Percentiles rank a stretch among this genome's conserved stretches.
Evolutionary conservation across 2,113 vertebrate genomes (phyloP).

Genomic region (Chunga burmeisteri): DNA sequence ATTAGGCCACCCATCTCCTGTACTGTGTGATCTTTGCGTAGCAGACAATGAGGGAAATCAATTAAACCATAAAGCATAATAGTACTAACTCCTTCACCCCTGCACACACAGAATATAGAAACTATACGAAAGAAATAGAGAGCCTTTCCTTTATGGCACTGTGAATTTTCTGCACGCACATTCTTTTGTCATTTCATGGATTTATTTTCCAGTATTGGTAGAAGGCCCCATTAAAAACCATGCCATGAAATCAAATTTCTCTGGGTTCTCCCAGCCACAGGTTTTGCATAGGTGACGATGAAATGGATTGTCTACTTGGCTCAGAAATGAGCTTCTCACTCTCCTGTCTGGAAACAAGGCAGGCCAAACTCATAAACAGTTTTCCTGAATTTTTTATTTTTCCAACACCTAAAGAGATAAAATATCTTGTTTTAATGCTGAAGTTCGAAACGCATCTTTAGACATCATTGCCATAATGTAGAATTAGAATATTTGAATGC

Average conservation of each 20-base stretch:
- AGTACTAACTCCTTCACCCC: background rate
- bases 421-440: background rate
- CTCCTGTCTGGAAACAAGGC: background rate
- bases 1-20: background rate
- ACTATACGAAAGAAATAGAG: fast-evolving
- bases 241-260: background rate
- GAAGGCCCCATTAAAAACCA: background rate
- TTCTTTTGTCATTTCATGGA: background rate
- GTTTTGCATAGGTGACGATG: background rate
- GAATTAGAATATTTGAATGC: background rate
- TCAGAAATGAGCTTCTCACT: background rate
- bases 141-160: background rate
- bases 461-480: background rate
- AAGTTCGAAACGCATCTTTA: background rate
- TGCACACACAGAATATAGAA: background rate
- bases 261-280: background rate
- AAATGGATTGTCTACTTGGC: background rate
- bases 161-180: background rate
- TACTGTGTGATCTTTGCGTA: background rate
- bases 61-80: background rate
- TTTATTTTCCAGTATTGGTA: background rate
- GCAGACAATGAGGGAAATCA: background rate
- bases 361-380: background rate
- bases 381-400: background rate
- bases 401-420: background rate